phyloP scores from a whole-genome alignment of 2,797 vertebrate species.

The Paramormyrops hopkinsi region DNA sequence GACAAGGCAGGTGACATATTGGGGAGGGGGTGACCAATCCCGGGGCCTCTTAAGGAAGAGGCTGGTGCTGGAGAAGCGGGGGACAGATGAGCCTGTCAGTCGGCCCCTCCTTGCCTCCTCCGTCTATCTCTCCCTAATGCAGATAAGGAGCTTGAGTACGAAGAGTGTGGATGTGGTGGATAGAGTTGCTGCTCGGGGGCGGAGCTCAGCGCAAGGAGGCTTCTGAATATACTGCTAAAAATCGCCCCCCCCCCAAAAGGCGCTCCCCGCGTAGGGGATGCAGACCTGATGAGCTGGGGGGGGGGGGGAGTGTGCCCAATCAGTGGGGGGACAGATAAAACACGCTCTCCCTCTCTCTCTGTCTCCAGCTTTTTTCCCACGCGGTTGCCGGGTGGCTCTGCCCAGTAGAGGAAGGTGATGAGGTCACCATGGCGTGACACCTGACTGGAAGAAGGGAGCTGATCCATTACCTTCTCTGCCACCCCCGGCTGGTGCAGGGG shows the following conservation, averaged over 20 bases:
- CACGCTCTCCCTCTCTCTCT: neutral
- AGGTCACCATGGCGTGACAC: neutral
- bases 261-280: neutral
- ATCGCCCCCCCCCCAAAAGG: neutral
- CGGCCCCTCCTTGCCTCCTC: neutral
- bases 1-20: conserved; percentile 32
- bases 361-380: neutral
- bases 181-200: neutral
- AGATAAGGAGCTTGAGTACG: neutral
- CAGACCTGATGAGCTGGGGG: neutral
- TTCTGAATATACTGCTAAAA: neutral
- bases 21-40: conserved; percentile 25
- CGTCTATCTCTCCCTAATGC: neutral
- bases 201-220: neutral
- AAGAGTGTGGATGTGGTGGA: neutral
- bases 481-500: neutral
- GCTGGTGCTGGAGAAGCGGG: neutral
- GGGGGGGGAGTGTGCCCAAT: neutral
- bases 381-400: neutral
- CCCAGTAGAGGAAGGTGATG: neutral
- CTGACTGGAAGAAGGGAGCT: neutral
- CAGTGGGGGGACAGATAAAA: neutral
- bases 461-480: neutral
- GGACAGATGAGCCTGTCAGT: conserved; percentile 1
- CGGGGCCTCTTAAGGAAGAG: conserved; percentile 23